These are phyloP conservation scores for Sphenopsis melanotis DNA, from an alignment of 2,797 vertebrate genomes.

Conservation along the genomic window DNA sequence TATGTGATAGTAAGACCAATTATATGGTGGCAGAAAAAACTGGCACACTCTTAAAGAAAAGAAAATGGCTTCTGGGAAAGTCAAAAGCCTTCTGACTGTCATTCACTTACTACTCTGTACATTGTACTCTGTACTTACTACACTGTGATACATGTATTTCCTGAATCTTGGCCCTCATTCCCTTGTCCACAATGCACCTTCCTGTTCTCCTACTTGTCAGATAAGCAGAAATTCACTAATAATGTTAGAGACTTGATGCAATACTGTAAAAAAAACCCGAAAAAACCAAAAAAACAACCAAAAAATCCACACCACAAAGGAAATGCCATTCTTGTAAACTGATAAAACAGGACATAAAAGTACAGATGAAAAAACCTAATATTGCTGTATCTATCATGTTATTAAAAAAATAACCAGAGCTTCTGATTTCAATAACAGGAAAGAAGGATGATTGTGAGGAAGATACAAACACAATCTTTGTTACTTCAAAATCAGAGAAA, in stretches of 20 bases:
- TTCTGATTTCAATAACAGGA: neutral
- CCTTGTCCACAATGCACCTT: neutral
- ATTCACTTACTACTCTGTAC: neutral
- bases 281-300: too few relatives aligned
- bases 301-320: neutral
- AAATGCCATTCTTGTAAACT: neutral
- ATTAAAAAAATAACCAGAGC: neutral
- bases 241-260: neutral
- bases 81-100: neutral
- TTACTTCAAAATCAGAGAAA: neutral
- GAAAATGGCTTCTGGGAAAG: neutral
- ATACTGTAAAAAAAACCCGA: neutral
- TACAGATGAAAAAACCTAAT: neutral
- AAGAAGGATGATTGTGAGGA: neutral
- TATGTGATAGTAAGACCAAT: neutral
- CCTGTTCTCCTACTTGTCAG: neutral
- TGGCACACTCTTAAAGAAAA: neutral
- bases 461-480: neutral
- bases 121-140: neutral
- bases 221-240: neutral
- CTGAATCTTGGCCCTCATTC: neutral
- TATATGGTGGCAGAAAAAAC: fast-evolving
- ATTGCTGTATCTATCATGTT: neutral
- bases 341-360: neutral
- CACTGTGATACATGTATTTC: neutral